Percentiles rank a stretch among this genome's conserved stretches.
These are phyloP conservation scores for Lordiphosa andalusiaca DNA, from an alignment of 2,888 invertebrate species.

Conservation along the genomic window DNA sequence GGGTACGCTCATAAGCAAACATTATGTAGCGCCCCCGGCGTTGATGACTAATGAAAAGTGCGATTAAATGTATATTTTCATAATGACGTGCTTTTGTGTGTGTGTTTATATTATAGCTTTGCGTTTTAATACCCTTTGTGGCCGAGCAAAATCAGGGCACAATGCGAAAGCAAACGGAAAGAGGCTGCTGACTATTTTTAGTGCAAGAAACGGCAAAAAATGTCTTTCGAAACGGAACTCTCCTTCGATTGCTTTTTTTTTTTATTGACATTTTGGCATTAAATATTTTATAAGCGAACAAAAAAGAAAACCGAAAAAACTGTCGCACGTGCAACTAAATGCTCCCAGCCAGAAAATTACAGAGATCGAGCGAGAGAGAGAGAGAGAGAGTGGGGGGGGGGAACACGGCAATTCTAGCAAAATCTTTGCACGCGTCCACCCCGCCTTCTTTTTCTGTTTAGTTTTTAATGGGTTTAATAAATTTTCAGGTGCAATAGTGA, in stretches of 20 bases:
- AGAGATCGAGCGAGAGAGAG: not conserved
- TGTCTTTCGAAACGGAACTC: constrained; percentile 40
- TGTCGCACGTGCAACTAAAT: constrained; percentile 13
- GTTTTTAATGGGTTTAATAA: constrained; percentile 38
- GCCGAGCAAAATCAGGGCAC: constrained; percentile 25
- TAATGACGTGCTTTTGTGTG: constrained; percentile 5
- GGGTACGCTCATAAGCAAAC: not conserved
- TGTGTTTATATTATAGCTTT: no score
- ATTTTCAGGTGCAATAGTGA: constrained; percentile 26
- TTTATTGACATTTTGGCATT: constrained; percentile 31
- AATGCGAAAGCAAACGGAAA: constrained; percentile 38
- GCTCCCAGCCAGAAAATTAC: constrained; percentile 1
- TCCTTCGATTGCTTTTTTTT: not conserved
- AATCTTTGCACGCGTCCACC: constrained; percentile 28
- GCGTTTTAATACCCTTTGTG: no score
- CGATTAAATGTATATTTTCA: constrained; percentile 8
- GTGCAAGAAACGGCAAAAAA: constrained; percentile 28
- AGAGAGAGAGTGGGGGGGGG: not conserved
- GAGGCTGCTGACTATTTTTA: constrained; percentile 36
- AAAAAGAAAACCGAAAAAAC: not conserved
- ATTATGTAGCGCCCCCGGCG: not conserved
- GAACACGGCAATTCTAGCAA: constrained; percentile 23
- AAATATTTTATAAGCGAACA: not conserved
- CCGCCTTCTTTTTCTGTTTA: constrained; percentile 2
- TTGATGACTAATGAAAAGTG: constrained; percentile 12